Evolutionary conservation across 2,888 invertebrate species (phyloP).

Genomic region (Perizoma flavofasciatum): DNA sequence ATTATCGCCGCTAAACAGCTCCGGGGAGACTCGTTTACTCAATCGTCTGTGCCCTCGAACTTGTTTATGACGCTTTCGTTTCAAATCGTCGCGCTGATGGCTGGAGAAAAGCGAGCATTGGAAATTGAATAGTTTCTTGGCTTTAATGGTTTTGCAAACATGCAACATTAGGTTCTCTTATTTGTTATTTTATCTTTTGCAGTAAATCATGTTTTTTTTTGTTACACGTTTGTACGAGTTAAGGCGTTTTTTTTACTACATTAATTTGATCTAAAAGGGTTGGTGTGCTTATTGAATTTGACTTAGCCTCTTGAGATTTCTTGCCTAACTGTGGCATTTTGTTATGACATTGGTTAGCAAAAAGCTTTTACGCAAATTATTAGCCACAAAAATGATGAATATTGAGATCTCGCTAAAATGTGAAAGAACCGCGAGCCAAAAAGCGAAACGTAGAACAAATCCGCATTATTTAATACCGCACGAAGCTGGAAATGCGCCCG

Average conservation of each 20-base stretch:
- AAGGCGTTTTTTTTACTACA: no score
- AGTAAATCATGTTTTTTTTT: background rate
- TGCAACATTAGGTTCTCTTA: no score
- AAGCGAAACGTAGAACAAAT: constrained; percentile 71
- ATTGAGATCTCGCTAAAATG: constrained; percentile 43
- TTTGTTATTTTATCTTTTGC: no score
- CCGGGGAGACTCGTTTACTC: constrained; percentile 66
- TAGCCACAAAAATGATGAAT: constrained; percentile 30
- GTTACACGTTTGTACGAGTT: background rate
- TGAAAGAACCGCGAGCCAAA: constrained; percentile 55
- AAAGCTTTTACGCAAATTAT: constrained; percentile 27
- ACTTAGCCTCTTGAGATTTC: background rate
- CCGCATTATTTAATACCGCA: constrained; percentile 77
- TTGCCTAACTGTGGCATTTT: background rate
- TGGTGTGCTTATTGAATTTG: no score
- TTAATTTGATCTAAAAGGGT: no score
- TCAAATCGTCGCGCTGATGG: constrained; percentile 15
- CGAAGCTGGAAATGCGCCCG: constrained; percentile 78
- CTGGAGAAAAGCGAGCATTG: constrained; percentile 1
- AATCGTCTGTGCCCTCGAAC: constrained; percentile 58
- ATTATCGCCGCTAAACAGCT: constrained; percentile 77
- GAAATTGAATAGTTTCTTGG: constrained; percentile 16
- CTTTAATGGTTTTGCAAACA: background rate
- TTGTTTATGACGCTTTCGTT: constrained; percentile 45
- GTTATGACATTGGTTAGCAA: background rate